Conservation (phyloP, 2,888 invertebrate species). For the Metellina segmentata region DNA sequence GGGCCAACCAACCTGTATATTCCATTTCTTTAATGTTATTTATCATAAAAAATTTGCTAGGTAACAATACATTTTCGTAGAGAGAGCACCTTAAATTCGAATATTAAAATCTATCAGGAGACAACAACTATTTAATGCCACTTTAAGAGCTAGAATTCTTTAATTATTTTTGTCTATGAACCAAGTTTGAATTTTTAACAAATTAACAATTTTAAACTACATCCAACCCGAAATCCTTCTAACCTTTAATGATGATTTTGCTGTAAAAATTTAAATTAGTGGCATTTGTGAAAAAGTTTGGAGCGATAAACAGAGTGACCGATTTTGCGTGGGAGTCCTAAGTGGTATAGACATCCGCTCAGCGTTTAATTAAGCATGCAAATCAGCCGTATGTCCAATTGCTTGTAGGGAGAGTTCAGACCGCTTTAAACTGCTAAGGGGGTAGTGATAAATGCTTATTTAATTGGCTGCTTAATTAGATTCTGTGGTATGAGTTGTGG, state of each 20-base stretch:
- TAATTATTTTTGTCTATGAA: too few relatives aligned
- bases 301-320: neutral
- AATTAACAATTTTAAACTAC: neutral
- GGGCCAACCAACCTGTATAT: too few relatives aligned
- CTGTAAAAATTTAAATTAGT: too few relatives aligned
- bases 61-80: too few relatives aligned
- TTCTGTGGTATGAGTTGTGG: constrained; percentile 36
- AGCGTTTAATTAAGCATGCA: constrained; percentile 56
- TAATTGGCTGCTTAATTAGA: constrained; percentile 50
- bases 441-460: constrained; percentile 48
- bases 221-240: neutral
- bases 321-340: neutral
- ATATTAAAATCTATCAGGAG: too few relatives aligned
- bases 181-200: too few relatives aligned
- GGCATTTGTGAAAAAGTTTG: neutral
- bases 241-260: neutral
- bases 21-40: too few relatives aligned
- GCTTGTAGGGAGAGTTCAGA: neutral
- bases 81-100: too few relatives aligned
- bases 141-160: too few relatives aligned
- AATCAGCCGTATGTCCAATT: constrained; percentile 40
- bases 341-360: neutral
- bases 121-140: too few relatives aligned
- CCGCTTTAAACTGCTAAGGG: neutral
- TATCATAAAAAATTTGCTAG: too few relatives aligned